phyloP scores from a whole-genome alignment of 64 coral and sea anemone species.

The Dendrophyllia cribrosa region DNA sequence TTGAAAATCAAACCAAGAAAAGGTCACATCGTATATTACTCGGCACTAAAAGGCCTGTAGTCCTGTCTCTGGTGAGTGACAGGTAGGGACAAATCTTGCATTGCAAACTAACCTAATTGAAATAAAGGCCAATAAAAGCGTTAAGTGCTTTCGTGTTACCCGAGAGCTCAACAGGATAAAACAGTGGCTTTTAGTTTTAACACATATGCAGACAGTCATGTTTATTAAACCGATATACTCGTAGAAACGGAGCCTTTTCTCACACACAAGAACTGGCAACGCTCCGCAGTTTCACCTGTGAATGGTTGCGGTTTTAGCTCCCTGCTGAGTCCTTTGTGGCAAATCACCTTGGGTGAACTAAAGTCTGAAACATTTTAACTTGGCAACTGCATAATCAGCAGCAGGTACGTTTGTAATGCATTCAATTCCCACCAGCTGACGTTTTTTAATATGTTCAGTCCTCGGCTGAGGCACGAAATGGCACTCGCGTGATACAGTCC shows the following conservation, averaged over 20 bases:
- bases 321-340: not conserved
- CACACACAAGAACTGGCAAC: not conserved
- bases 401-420: slow-evolving; percentile 16
- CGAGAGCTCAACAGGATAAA: slow-evolving; percentile 17
- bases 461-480: not conserved
- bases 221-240: not conserved
- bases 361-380: not conserved
- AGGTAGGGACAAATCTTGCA: not conserved
- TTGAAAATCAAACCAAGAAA: too few species aligned
- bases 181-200: not conserved
- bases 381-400: not conserved
- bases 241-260: not conserved
- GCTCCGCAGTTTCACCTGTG: not conserved
- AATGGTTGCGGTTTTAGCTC: not conserved
- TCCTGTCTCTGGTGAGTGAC: not conserved
- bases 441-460: not conserved
- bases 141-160: slow-evolving; percentile 30
- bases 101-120: slow-evolving; percentile 14
- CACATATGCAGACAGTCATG: not conserved
- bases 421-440: not conserved
- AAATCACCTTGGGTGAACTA: not conserved
- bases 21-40: too few species aligned
- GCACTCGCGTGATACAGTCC: too few species aligned
- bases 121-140: slow-evolving; percentile 7
- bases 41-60: too few species aligned